These are phyloP conservation scores for Machimus atricapillus DNA, from an alignment of 2,888 invertebrate genomes.

Conservation along the genomic window DNA sequence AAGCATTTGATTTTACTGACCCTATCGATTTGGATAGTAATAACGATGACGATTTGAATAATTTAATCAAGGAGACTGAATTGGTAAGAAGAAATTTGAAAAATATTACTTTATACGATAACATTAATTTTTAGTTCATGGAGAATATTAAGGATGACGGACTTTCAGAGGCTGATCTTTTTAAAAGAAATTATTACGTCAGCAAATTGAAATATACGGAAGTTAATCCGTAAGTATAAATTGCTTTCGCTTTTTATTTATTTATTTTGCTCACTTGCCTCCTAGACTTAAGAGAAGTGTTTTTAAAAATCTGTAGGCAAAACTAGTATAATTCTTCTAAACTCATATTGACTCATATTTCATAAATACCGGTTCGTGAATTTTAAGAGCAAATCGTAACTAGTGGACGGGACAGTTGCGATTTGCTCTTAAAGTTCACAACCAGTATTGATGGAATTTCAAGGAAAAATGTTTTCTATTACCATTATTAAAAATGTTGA, in stretches of 20 bases:
- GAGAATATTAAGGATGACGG: conserved; percentile 46
- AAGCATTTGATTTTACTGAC: conserved; percentile 57
- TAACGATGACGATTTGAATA: conserved; percentile 54
- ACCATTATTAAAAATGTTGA: no score
- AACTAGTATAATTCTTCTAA: no score
- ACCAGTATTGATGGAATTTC: neutral
- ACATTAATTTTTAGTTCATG: conserved; percentile 44
- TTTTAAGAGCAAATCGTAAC: no score
- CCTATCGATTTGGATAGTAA: conserved; percentile 51
- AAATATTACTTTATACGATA: neutral
- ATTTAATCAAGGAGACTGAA: conserved; percentile 55
- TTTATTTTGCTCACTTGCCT: no score
- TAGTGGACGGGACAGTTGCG: no score
- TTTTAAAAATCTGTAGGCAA: no score
- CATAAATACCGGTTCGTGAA: no score
- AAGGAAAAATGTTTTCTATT: no score
- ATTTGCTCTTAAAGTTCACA: no score
- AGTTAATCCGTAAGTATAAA: conserved; percentile 75
- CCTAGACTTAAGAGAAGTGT: no score
- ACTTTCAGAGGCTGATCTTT: conserved; percentile 53
- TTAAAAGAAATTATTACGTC: conserved; percentile 91
- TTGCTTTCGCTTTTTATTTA: neutral
- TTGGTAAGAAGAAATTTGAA: conserved; percentile 49
- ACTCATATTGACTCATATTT: no score
- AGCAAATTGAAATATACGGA: conserved; percentile 83